Evolutionary conservation across 37 sponge, comb jelly and placozoan genomes (phyloP), one percentile per base, ranked within the genome.

Genomic region (Chondrilla cf. caribensis): DNA sequence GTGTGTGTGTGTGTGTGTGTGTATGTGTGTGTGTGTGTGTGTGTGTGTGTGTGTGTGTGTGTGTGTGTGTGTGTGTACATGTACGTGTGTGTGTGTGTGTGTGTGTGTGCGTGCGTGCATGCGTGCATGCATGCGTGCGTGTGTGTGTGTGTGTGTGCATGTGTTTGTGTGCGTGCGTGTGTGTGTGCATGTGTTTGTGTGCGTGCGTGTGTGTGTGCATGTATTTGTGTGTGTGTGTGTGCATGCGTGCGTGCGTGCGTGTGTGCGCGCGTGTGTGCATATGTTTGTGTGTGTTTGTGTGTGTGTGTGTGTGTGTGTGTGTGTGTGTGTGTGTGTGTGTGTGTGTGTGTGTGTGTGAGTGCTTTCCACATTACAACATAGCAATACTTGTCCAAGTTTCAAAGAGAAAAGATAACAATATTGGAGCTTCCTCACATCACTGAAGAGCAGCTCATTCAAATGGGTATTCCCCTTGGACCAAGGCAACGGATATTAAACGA

Each of bases 391-490:
- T 35, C 64, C 57, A 70, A 55, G 38, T 81, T 86, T 36, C 75
- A 81, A 39, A 81, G 73, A 15, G 87, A 80, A 22, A 38, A 42
- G 0, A 81, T 86, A 59, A 81, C 81, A 36, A 35, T 86, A 73
- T 25, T 71, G n/a, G 87, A 86, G 36, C 64, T 86, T 14, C 87
- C 87, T 31, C 76, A 86, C 54, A 70, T 86, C 15, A 81, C 87
- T 26, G 87, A 80, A 58, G 77, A 81, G 24, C 72, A 86, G 43
- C 87, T 86, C 3, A 72, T 80, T 21, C 38, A 71, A 22, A 54
- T 86, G 57, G 82, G 87, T 21, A 80, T 86, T 40, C 87, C 87
- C 43, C 59, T 86, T 22, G 87, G 87, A 19, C 87, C 80, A n/a
- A 76, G 87, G 2, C 77, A 54, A 24, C 70, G 87, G 37, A 86